Base-by-base conservation (phyloP, 1,140 invertebrate genomes). In the Palaemon carinicauda region DNA sequence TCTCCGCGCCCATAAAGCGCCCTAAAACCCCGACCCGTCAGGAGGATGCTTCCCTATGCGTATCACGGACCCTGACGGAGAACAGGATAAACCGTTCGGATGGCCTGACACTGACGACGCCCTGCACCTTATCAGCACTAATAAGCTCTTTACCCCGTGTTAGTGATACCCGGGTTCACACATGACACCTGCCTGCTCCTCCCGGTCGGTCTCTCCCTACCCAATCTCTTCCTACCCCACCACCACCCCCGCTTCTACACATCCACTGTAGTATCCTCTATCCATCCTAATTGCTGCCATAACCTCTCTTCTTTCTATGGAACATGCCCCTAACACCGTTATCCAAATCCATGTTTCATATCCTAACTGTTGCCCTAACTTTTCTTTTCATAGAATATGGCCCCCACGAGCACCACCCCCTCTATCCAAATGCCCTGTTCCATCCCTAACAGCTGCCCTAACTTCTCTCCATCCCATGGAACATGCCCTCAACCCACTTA, bases 81-180 rank as follows among this genome's bases (percentile, higher is more conserved):
- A 69, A 69, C 65, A 69, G 65, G 24, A 31, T 69, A 31, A n/a
- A 31, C 65, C 24, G 65, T 19, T 52, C 77, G 17, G 3, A 73
- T 21, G 10, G 14, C 51, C 52, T 29, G 52, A 54, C 78, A 80
- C 15, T 29, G 78, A 52, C 78, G 50, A 60, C 53, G 27, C 78
- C 78, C 29, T 80, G 24, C 14, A 17, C 50, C 78, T 60, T 80
- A 80, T 80, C 78, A 60, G n/a, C 31, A n/a, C 53, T 80, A 80
- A 80, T 80, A 80, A 60, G 78, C 54, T 80, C 78, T 60, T 80
- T 80, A 80, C 24, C 31, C 56, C 78, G 54, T 80, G 29, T 80
- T 80, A 54, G 78, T 21, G 53, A 31, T 51, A 31, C 75, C 52
- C 75, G 3, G 27, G 27, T 53, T 31, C 31, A 21, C 75, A n/a